Percentiles rank a stretch among this genome's conserved stretches.
Conservation (phyloP, 2,888 invertebrate species). For the Stictocephala bisonia region DNA sequence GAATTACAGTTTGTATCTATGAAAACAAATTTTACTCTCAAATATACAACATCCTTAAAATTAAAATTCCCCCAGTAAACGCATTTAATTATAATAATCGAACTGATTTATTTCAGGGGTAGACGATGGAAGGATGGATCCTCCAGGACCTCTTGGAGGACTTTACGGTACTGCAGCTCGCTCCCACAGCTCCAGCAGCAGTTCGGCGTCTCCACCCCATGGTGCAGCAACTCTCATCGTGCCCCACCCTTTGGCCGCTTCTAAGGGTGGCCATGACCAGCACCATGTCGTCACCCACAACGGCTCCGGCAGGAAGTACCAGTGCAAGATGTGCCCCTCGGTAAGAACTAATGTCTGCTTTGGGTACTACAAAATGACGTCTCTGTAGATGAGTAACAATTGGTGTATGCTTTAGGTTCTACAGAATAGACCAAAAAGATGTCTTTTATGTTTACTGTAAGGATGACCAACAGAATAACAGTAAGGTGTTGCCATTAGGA, state of each 20-base stretch:
- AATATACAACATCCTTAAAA: too few relatives aligned
- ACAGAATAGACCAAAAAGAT: too few relatives aligned
- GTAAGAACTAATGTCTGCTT: constrained; percentile 69
- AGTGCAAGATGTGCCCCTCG: constrained; percentile 98
- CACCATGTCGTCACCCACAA: constrained; percentile 64
- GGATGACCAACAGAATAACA: too few relatives aligned
- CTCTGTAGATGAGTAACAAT: too few relatives aligned
- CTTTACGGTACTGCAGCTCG: constrained; percentile 50
- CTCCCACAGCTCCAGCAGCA: constrained; percentile 63
- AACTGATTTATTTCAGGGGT: constrained; percentile 39
- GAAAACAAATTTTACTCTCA: too few relatives aligned
- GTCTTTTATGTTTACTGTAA: too few relatives aligned
- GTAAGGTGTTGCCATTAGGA: too few relatives aligned
- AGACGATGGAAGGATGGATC: constrained; percentile 51
- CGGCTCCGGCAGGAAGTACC: constrained; percentile 78
- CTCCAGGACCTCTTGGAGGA: constrained; percentile 47
- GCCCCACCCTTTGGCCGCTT: constrained; percentile 80
- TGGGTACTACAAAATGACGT: too few relatives aligned
- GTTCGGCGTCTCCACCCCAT: constrained; percentile 68
- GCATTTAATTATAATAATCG: too few relatives aligned
- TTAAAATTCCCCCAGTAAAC: too few relatives aligned
- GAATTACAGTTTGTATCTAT: too few relatives aligned
- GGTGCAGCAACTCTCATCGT: constrained; percentile 82
- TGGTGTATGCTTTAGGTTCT: too few relatives aligned
- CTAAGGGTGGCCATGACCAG: constrained; percentile 61